Evolutionary conservation across 2,113 vertebrate species (phyloP), one percentile per base, ranked within the genome.

Genomic region (Callocephalon fimbriatum): DNA sequence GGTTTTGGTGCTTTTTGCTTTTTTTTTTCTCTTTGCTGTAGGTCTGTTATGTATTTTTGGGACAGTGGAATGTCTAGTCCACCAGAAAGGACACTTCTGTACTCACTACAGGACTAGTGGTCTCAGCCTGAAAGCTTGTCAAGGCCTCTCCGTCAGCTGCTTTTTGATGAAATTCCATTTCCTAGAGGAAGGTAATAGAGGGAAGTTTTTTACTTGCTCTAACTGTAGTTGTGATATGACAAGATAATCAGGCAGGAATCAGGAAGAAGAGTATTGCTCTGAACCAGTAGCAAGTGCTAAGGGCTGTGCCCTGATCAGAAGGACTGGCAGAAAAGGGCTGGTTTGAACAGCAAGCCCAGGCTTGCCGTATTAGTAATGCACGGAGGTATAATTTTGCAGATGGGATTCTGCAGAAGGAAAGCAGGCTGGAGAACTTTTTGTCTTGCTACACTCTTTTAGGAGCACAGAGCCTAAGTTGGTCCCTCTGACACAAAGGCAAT

Each of bases 1-100:
- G 7, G 4, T 19, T 12, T 2, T 26, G 3, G 3, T 50, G 37
- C 4, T 38, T 4, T 7, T 9, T 35, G 4, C 0, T 12, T 32
- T 58, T 48, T 29, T 78, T 70, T 73, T 9, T 9, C 12, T 56
- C 6, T 3, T 62, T 70, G 4, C 15, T 75, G 17, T 44, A 65
- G 13, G 50, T 35, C 10, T 26, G 4, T 12, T 35, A 18, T 2
- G 3, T 23, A 26, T 61, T 61, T 59, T 14, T 38, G 12, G 22
- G 18, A 31, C 10, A 66, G 3, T 22, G 7, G 21, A 18, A 35
- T 14, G 23, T 44, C 47, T 68, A 53, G 7, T 48, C 21, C 12
- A 27, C 16, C 19, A 81, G 42, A 67, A 67, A 8, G 78, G 13
- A 44, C 20, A 38, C 6, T 45, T 65, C 50, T 75, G 23, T 22